These are phyloP conservation scores for Zaprionus lachaisei DNA, from an alignment of 1,140 invertebrate species.

Conservation along the genomic window DNA sequence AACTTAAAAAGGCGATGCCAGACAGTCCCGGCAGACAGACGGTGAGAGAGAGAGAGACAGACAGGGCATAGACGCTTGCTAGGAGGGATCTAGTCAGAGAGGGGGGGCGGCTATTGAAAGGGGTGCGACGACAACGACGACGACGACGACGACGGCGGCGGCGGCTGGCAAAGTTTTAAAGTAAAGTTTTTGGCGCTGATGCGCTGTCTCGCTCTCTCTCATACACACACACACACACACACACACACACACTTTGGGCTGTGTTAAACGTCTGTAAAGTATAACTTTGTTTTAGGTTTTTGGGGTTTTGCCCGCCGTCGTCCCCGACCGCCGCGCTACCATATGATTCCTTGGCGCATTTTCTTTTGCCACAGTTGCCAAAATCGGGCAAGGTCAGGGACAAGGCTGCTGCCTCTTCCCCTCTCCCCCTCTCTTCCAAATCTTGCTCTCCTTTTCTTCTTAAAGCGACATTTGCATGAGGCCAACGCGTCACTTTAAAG, in stretches of 20 bases:
- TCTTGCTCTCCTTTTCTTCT: background rate
- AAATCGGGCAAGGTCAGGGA: conserved; percentile 81
- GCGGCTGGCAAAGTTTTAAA: conserved; percentile 76
- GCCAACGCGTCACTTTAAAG: conserved; percentile 7
- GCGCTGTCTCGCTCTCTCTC: conserved; percentile 26
- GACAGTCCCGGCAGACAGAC: conserved; percentile 42
- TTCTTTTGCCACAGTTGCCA: conserved; percentile 70
- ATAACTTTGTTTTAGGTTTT: conserved; percentile 83
- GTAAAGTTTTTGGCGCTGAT: conserved; percentile 76
- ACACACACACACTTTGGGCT: conserved; percentile 15
- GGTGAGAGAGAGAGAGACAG: conserved; percentile 23
- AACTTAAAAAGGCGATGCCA: conserved; percentile 77
- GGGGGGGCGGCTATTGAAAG: conserved; percentile 30
- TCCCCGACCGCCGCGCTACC: conserved; percentile 27
- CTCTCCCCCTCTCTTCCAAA: background rate
- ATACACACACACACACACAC: background rate
- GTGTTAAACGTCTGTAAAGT: conserved; percentile 77
- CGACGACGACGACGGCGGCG: background rate
- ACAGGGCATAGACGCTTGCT: conserved; percentile 62
- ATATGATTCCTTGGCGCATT: conserved; percentile 56
- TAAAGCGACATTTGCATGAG: conserved; percentile 27
- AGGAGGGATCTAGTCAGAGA: conserved; percentile 31
- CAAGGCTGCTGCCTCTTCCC: conserved; percentile 50
- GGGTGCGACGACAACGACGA: conserved; percentile 26
- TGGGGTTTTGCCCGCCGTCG: conserved; percentile 62